Conservation (phyloP, 2,797 vertebrate genomes). For the Rhinichthys osculus region DNA sequence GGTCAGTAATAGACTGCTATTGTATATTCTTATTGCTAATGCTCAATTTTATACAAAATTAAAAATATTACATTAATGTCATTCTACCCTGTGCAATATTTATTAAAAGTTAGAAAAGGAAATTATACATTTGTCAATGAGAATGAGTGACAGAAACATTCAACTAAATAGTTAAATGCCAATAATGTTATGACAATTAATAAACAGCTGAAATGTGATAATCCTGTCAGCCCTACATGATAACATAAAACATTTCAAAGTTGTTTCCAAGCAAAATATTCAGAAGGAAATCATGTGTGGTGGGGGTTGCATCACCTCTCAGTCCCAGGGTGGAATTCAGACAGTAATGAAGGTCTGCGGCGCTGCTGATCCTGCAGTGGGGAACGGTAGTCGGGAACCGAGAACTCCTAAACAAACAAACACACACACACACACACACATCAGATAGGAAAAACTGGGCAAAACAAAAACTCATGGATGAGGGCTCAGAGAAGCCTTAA, state of each 20-base stretch:
- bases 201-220: neutral
- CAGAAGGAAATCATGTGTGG: neutral
- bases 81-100: neutral
- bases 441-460: constrained; percentile 21
- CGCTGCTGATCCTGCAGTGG: constrained; percentile 91
- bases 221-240: neutral
- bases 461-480: constrained; percentile 24
- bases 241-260: neutral
- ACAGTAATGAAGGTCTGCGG: constrained; percentile 92
- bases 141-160: neutral
- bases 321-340: constrained; percentile 94
- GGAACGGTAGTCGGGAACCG: constrained; percentile 90
- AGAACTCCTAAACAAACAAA: constrained; percentile 84
- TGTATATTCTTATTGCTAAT: neutral
- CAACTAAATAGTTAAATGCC: too few species aligned
- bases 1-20: neutral
- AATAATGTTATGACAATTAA: neutral
- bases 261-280: neutral
- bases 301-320: constrained; percentile 81
- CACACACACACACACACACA: constrained; percentile 33
- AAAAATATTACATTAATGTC: neutral
- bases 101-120: neutral
- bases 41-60: neutral
- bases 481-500: neutral
- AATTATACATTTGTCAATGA: neutral